Percentiles rank a stretch among this genome's conserved stretches.
These are phyloP conservation scores for Fregetta grallaria DNA, from an alignment of 2,113 vertebrate genomes.

Conservation along the genomic window DNA sequence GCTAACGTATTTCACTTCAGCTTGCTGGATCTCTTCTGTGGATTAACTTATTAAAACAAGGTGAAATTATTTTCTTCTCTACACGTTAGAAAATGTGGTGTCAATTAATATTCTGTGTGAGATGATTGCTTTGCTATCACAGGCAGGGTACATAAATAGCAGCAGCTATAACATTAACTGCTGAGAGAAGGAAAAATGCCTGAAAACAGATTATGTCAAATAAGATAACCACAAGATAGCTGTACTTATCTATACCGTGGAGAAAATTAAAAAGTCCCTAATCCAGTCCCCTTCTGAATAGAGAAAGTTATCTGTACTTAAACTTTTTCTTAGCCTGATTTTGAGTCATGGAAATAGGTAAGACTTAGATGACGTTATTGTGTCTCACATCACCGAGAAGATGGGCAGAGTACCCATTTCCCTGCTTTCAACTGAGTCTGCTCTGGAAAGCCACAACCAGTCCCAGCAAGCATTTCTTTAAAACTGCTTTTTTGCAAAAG, in stretches of 20 bases:
- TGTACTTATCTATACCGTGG: not conserved
- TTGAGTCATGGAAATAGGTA: not conserved
- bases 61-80: not conserved
- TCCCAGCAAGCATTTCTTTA: not conserved
- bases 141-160: not conserved
- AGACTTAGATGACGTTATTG: not conserved
- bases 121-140: not conserved
- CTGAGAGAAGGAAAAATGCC: not conserved
- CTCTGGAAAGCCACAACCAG: not conserved
- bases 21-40: not conserved
- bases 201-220: not conserved
- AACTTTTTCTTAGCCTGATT: not conserved
- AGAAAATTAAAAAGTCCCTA: not conserved
- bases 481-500: not conserved
- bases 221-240: not conserved
- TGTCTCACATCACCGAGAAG: not conserved
- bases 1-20: not conserved
- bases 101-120: not conserved
- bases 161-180: not conserved
- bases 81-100: not conserved
- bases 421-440: not conserved
- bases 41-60: not conserved
- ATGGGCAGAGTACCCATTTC: not conserved
- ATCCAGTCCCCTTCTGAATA: not conserved
- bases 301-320: not conserved